A percentile compares a stretch with the other conserved stretches of the same genome.
Evolutionary conservation across 1,140 invertebrate species (phyloP).

Genomic region (Hylyphantes graminicola): DNA sequence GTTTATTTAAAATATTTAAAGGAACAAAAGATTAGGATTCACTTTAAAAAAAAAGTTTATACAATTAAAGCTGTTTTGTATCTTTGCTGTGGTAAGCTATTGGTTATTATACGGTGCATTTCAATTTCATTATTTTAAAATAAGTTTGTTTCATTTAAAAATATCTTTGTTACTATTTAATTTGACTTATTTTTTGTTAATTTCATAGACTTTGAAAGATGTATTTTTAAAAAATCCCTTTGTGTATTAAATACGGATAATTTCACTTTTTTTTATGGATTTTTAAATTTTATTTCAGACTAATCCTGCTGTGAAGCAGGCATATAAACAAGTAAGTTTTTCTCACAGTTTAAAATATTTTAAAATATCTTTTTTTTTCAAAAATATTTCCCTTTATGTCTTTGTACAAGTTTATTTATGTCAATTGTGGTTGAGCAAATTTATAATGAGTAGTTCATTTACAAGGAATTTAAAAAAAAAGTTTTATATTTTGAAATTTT

Average conservation of each 20-base stretch:
- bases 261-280: not conserved
- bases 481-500: no score
- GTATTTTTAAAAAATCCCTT: not conserved
- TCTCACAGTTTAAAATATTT: constrained; percentile 9
- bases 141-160: not conserved
- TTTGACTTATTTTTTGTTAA: not conserved
- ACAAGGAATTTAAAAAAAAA: no score
- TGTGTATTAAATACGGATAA: not conserved
- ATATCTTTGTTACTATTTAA: not conserved
- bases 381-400: not conserved
- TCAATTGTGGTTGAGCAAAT: no score
- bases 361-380: constrained; percentile 1
- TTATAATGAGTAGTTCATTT: no score
- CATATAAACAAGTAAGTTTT: constrained; percentile 73
- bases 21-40: no score
- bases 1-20: not conserved
- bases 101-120: no score
- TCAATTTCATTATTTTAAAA: no score
- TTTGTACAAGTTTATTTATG: not conserved
- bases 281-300: constrained; percentile 38
- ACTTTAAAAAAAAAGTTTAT: no score
- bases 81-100: no score
- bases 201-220: no score
- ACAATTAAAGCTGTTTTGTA: no score
- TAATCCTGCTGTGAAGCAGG: constrained; percentile 84